Base-by-base conservation (phyloP, 2,888 invertebrate species). In the Agrotis exclamationis region DNA sequence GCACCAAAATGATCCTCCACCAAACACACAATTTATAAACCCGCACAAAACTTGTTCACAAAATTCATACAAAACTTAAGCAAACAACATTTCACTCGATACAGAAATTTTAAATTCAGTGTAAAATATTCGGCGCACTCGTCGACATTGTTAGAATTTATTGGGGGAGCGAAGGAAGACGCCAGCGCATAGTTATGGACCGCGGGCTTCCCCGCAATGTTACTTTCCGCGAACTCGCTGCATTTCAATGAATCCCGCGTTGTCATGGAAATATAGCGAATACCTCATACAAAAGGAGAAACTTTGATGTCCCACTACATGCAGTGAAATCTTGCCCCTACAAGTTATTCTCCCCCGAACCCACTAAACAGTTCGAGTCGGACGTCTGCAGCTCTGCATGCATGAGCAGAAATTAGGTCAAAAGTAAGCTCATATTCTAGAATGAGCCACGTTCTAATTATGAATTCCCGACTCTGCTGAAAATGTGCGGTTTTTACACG, bases 131-230 rank as follows among this genome's bases (percentile, higher is more conserved):
- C 75, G 74, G 76, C 64, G 79, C 79, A 72, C 75, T 79, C 79
- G 63, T 58, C 85, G 85, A 90, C 90, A 92, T 89, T 90, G 89
- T 93, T 82, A 87, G 86, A 90, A 91, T 93, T 90, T 90, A 92
- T 91, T 87, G 89, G 80, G 80, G 79, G 86, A 86, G 74, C 79
- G 84, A 80, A 85, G 81, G 85, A 85, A 84, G 85, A 85, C 79
- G 84, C 81, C 63, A 63, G 76, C 85, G 85, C 85, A 86, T 86
- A 88, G 73, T 79, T 88, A 85, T 86, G 86, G 84, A 86, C 84
- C 84, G 82, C 84, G 86, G 86, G 87, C 87, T 89, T 87, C 80
- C 56, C 59, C 53, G 53, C 62, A 16, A 84, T 82, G 85, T 87
- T 90, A 91, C 87, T 87, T 87, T 86, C 80, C 82, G 83, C 60